Base-by-base conservation (phyloP, 2,888 invertebrate species). In the Leptinotarsa haldemani region DNA sequence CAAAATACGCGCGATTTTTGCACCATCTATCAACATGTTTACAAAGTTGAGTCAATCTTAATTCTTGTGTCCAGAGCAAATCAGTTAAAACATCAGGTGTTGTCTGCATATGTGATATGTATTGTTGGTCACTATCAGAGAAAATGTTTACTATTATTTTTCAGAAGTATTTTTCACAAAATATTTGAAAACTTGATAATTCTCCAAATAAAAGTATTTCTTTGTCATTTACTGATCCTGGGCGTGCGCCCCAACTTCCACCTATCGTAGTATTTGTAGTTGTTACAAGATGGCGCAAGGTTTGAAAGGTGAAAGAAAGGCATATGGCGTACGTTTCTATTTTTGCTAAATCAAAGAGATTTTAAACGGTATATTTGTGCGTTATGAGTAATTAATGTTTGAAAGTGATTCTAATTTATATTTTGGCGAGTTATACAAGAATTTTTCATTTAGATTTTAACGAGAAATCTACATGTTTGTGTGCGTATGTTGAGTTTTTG, bases 311-410 rank as follows among this genome's bases (percentile, higher is more conserved):
- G 81, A 81, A 83, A 81, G 79, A 83, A 83, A 84, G 81, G 84
- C 84, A 84, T 84, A 85, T 85, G 85, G 85, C 85, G 85, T 83
- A 82, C 83, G 82, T 84, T 84, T 82, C 81, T 82, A 84, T 83
- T 84, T 85, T 84, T 84, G 83, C 83, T 82, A 82, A 81, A 78
- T 80, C 74, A 73, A 81, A 81, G 76, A 81, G 80, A 80, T 83
- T 82, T 82, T 76, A 77, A 74, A 69, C 71, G 74, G 75, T 77
- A 76, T 79, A 79, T 78, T 79, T 80, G 80, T 77, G 80, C 81
- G 79, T 80, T 75, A 80, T 81, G 80, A 74, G 73, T 80, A 77
- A 79, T 70, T 77, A 76, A 78, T 79, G 78, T 77, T 78, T 78
- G 75, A 73, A 78, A 80, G 79, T 80, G 76, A 80, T 78, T 77